Evolutionary conservation across 2,888 invertebrate species (phyloP), one percentile per base, ranked within the genome.

Genomic region (Eupithecia exiguata): DNA sequence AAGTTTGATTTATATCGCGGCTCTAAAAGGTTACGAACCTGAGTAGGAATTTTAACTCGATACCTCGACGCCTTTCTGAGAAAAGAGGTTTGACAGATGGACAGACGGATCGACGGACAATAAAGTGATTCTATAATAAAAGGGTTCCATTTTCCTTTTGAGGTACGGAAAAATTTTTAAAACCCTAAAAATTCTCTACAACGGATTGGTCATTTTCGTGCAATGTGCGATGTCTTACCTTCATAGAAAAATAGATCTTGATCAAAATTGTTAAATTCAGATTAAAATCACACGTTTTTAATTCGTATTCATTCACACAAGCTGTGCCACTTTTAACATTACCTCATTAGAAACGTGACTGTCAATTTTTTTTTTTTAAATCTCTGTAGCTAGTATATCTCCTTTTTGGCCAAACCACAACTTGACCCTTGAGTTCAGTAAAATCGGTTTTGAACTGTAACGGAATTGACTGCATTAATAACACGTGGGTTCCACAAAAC

Each of bases 281-380:
- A 74, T 74, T 71, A 61, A 9, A 16, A 72, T 38, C 74, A 72
- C 71, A 72, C 25, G 43, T 58, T 36, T 40, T 36, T 16, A 18
- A 43, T 72, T 75, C 49, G 72, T 75, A 70, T 70, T 72, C 63
- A 36, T 30, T 30, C 53, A 46, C 65, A n/a, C 43, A 70, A 36
- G 65, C 66, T 63, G 75, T 68, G 25, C 74, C 69, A 71, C 35
- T 69, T 72, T 30, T 38, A 49, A 43, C 40, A 43, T 71, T 69
- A 74, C 71, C 69, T 69, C 66, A 69, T n/a, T 62, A 71, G 70
- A 46, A 7, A 53, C 74, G 71, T 70, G 63, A 63, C 66, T 69
- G 46, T 61, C 66, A 69, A 71, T 30, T n/a, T n/a, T n/a, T n/a
- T n/a, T n/a, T n/a, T n/a, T n/a, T n/a, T n/a, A n/a, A n/a, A n/a